phyloP scores from a whole-genome alignment of 2,113 vertebrate species.

The Lontra canadensis region DNA sequence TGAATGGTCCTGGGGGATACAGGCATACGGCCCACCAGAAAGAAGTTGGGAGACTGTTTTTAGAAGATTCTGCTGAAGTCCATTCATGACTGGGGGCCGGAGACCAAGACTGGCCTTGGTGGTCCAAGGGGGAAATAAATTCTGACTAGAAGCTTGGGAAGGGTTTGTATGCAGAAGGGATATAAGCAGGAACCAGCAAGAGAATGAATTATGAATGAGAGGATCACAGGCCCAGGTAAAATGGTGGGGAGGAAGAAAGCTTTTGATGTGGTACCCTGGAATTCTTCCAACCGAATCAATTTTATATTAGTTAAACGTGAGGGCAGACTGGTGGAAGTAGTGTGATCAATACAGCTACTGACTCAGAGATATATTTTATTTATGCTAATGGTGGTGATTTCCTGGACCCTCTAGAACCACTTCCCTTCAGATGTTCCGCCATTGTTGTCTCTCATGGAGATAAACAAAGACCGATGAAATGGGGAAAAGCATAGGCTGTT shows the following conservation, averaged over 20 bases:
- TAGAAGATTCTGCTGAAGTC: not conserved
- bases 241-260: not conserved
- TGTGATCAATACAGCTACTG: not conserved
- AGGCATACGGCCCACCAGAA: not conserved
- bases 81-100: not conserved
- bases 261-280: not conserved
- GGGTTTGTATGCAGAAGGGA: not conserved
- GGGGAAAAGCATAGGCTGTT: not conserved
- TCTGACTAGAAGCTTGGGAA: not conserved
- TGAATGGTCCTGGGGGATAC: not conserved
- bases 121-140: not conserved
- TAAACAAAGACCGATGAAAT: not conserved
- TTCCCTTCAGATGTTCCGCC: not conserved
- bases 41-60: conserved; percentile 3
- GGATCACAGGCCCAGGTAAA: not conserved
- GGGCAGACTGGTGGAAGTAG: not conserved
- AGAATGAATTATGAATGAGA: not conserved
- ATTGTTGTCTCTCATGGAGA: not conserved
- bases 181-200: not conserved
- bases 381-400: not conserved
- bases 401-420: not conserved
- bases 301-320: not conserved
- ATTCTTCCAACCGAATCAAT: not conserved
- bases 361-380: not conserved
- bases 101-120: not conserved